Evolutionary conservation across 2,888 invertebrate genomes (phyloP), one percentile per base, ranked within the genome.

Genomic region (Melanotus villosus): DNA sequence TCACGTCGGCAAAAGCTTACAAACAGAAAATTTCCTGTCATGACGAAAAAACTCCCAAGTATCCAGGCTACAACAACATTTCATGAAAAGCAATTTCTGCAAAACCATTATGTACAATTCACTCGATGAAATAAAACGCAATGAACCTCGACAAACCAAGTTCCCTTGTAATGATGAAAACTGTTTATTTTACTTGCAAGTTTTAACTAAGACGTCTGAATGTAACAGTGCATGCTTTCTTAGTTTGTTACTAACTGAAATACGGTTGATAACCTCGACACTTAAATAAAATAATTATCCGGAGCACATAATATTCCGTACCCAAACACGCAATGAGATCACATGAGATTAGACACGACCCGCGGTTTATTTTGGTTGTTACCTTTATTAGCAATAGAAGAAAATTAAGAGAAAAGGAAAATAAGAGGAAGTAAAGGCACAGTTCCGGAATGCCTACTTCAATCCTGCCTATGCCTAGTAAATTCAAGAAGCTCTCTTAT

Each of bases 301-400:
- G 18, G 18, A 16, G 32, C 34, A 26, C 12, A 26, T 32, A 30
- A 26, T 26, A 50, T 14, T 19, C 32, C 32, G 32, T 18, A 34
- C 32, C 52, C 32, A 32, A 52, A 16, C 52, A 52, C 52, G 52
- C 52, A 52, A 32, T 52, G 52, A 52, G 52, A 52, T 52, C 52
- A 18, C 32, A 34, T 18, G 32, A 52, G 32, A 52, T 52, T 52
- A 52, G 32, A 5, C 16, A 3, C 19, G 10, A 10, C 12, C 52
- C 52, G 52, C 52, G 52, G 52, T 52, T 52, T 52, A 52, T 52
- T 52, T 52, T 52, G 32, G 52, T 6, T 52, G 52, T 32, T 52
- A 52, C 52, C 52, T 52, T 52, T 52, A 52, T 52, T 52, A 52
- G 52, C 52, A 52, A 34, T 32, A 34, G 52, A 52, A 52, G 52